A percentile compares a stretch with the other conserved stretches of the same genome.
These are phyloP conservation scores for Hoplodrina ambigua DNA, from an alignment of 2,888 invertebrate genomes.

Conservation along the genomic window DNA sequence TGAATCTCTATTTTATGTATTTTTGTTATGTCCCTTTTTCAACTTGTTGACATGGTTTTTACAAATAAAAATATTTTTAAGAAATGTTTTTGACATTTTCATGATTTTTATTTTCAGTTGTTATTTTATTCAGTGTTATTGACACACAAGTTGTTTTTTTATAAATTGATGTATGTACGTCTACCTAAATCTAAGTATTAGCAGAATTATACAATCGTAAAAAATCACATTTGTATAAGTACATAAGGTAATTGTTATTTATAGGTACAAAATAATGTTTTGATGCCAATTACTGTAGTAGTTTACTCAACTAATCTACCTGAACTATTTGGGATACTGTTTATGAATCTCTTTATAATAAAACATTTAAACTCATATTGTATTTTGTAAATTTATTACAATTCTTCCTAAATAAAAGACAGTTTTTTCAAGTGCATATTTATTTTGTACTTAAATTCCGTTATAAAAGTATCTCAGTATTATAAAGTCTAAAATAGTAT, in stretches of 20 bases:
- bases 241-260: conserved; percentile 11
- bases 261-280: conserved; percentile 60
- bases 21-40: conserved; percentile 3
- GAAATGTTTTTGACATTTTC: conserved; percentile 6
- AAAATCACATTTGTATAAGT: conserved; percentile 29
- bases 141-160: conserved; percentile 3
- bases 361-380: conserved; percentile 56
- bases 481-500: conserved; percentile 26
- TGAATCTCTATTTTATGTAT: conserved; percentile 30
- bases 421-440: conserved; percentile 59
- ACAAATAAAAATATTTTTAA: neutral
- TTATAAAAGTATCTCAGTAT: conserved; percentile 63
- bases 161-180: conserved; percentile 8
- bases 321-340: conserved; percentile 69
- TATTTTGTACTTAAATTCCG: conserved; percentile 71
- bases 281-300: conserved; percentile 73
- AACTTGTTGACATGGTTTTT: conserved; percentile 8
- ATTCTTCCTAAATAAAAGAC: conserved; percentile 42
- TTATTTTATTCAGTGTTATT: conserved; percentile 1
- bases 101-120: conserved; percentile 16
- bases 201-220: conserved; percentile 19
- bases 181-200: conserved; percentile 8
- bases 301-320: conserved; percentile 66
- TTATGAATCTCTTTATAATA: conserved; percentile 70
- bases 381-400: conserved; percentile 50